Evolutionary conservation across 2,797 vertebrate genomes (phyloP), one percentile per base, ranked within the genome.

Genomic region (Muraenolepis orangiensis): DNA sequence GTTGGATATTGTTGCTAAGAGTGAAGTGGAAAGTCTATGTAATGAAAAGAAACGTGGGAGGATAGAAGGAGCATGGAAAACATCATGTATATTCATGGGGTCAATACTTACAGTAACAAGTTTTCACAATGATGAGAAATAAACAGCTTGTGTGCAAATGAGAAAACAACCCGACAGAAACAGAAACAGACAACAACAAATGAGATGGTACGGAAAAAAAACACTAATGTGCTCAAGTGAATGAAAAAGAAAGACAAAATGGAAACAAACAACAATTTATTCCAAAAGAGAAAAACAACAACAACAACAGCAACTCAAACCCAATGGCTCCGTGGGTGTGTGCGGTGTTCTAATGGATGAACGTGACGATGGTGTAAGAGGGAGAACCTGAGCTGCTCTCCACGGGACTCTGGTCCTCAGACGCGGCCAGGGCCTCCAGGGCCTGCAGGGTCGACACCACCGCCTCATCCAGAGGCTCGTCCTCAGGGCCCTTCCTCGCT

Each of bases 341-440:
- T 64, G 90, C 90, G 87, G 89, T 82, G 83, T 88, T 96, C n/a
- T 94, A 98, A 93, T 97, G 96, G 90, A 99, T 99, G 93, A 99
- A 99, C 0, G 97, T 98, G 94, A 98, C 96, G 92, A 99, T 97
- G 89, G 95, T 94, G 91, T 95, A 98, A 96, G 96, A 94, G n/a
- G n/a, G n/a, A 96, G 96, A 93, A 99, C 98, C 98, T 99, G 97
- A 96, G 95, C 94, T 97, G 91, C 95, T 96, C 94, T 95, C 96
- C 20, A 88, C 89, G 11, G 92, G 90, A 76, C 90, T 90, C 86
- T 95, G 95, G 87, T 99, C 97, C 91, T 98, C 97, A 64, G 98
- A 98, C 73, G 96, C 96, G 79, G 97, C 95, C 74, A 99, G 94
- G 70, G 95, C 96, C 91, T 98, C 96, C 12, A 99, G 92, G 26